phyloP scores from a whole-genome alignment of 2,797 vertebrate species.

The Rhodeus uyekii region DNA sequence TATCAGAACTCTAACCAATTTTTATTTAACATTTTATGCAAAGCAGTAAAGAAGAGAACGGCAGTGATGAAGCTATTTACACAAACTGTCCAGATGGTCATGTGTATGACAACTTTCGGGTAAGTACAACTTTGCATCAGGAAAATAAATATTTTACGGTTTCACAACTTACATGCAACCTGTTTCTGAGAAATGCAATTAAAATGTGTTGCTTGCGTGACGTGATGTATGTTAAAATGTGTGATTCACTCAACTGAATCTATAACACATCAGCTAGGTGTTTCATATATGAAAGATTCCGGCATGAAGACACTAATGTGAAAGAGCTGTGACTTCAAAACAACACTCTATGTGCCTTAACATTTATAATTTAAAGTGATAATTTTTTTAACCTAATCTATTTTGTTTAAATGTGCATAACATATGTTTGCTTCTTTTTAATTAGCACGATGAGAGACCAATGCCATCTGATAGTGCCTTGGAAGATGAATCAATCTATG shows the following conservation, averaged over 20 bases:
- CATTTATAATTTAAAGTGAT: not conserved
- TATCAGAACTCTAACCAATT: not conserved
- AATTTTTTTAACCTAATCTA: not conserved
- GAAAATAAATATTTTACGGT: not conserved
- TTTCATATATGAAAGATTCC: not conserved
- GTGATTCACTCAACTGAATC: too few relatives aligned
- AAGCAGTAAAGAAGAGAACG: not conserved
- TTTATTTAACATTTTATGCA: not conserved
- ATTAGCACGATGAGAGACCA: not conserved
- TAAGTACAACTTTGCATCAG: conserved; percentile 35
- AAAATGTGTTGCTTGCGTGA: not conserved
- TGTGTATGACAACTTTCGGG: conserved; percentile 65
- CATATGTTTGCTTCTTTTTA: not conserved
- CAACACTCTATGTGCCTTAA: not conserved
- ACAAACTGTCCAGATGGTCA: not conserved
- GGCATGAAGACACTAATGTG: not conserved
- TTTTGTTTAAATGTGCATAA: not conserved
- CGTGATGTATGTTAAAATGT: too few relatives aligned
- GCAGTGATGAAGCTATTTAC: not conserved
- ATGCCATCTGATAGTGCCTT: not conserved
- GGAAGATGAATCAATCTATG: conserved; percentile 62
- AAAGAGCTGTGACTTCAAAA: not conserved
- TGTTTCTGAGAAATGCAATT: too few relatives aligned
- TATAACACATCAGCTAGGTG: not conserved
- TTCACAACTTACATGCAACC: too few relatives aligned